Evolutionary conservation across 1,140 invertebrate species (phyloP).

Genomic region (Sitodiplosis mosellana): DNA sequence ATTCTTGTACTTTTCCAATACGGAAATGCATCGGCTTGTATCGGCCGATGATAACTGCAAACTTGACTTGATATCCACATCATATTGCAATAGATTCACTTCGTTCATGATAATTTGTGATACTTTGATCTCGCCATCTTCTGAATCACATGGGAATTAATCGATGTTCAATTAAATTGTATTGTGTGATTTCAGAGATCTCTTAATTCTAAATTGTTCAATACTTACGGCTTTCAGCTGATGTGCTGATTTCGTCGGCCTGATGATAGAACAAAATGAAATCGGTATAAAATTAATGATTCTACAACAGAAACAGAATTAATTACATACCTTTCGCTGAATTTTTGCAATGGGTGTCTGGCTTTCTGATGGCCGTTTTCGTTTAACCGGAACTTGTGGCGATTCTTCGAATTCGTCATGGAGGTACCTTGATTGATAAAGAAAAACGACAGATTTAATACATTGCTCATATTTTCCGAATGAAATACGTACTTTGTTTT

Average conservation of each 20-base stretch:
- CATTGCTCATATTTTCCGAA: background rate
- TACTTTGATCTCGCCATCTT: too few relatives aligned
- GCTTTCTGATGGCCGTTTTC: background rate
- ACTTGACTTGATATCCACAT: background rate
- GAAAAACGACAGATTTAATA: background rate
- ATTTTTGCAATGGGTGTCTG: background rate
- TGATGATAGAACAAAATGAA: background rate
- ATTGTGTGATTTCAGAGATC: too few relatives aligned
- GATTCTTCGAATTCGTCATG: background rate
- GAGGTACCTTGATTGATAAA: background rate
- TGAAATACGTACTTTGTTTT: conserved; percentile 31
- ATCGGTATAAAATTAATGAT: background rate
- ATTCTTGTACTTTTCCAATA: conserved; percentile 36
- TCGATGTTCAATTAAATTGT: too few relatives aligned
- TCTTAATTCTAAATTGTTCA: too few relatives aligned
- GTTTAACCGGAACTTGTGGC: conserved; percentile 13
- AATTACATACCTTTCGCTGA: background rate
- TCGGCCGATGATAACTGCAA: conserved; percentile 28
- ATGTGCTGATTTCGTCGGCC: background rate
- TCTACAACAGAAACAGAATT: too few relatives aligned
- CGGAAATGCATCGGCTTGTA: conserved; percentile 37
- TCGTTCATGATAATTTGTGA: background rate
- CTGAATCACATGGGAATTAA: too few relatives aligned
- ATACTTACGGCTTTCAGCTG: too few relatives aligned
- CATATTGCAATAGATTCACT: background rate